Evolutionary conservation across 1,140 invertebrate genomes (phyloP).

Genomic region (Phymastichus coffea): DNA sequence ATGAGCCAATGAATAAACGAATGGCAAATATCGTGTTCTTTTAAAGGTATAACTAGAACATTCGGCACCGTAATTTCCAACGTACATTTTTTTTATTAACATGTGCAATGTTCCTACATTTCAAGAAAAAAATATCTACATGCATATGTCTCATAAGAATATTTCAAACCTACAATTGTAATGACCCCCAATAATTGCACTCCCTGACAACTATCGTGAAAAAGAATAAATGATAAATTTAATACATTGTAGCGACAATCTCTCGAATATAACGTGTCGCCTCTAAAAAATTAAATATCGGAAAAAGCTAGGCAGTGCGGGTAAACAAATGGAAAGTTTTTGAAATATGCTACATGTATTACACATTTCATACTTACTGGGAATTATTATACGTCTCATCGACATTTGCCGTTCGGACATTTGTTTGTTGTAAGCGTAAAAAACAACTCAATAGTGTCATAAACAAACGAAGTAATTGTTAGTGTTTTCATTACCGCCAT

Average conservation of each 20-base stretch:
- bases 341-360: not conserved
- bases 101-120: too few species aligned
- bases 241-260: too few species aligned
- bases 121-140: too few species aligned
- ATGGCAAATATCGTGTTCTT: too few species aligned
- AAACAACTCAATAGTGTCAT: constrained; percentile 11
- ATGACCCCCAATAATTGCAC: not conserved
- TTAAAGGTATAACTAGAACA: too few species aligned
- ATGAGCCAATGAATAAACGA: not conserved
- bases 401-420: not conserved
- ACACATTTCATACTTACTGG: not conserved
- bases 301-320: not conserved
- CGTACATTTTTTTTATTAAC: too few species aligned
- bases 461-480: constrained; percentile 11
- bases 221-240: too few species aligned
- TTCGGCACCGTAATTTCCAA: too few species aligned
- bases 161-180: constrained; percentile 10
- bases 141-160: not conserved
- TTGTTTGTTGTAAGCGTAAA: not conserved
- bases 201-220: not conserved
- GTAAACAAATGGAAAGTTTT: not conserved
- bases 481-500: constrained; percentile 10
- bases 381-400: not conserved
- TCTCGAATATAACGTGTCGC: too few species aligned
- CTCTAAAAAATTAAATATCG: not conserved